Evolutionary conservation across 2,113 vertebrate genomes (phyloP), one percentile per base, ranked within the genome.

Genomic region (Recurvirostra avosetta): DNA sequence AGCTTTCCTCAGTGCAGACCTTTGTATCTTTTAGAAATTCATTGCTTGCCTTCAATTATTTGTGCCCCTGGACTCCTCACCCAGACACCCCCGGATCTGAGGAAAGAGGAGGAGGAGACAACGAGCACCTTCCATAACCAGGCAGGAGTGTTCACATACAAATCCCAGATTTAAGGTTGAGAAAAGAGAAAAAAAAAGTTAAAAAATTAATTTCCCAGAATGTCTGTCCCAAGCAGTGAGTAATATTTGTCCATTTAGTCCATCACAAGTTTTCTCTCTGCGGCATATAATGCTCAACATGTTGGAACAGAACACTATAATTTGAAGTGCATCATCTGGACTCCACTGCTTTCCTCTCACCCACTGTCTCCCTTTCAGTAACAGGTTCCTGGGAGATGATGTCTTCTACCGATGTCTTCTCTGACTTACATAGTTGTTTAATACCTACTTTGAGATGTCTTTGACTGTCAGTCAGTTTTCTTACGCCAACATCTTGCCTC

Each of bases 181-280:
- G 25, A 63, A 67, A 36, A 62, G 68, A 47, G 23, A 43, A 36
- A 40, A 77, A 77, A 4, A 90, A 11, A 5, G 27, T 56, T 23
- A 58, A n/a, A 47, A 92, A 86, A 89, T 75, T 63, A 3, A 34
- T 93, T 92, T 97, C 86, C 59, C 92, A 50, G 73, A 68, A 56
- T 26, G 8, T n/a, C 79, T 95, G 11, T 80, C 79, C 47, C 49
- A 94, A 90, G 86, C 56, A 93, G 77, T 29, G 13, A 40, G 38
- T 90, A 96, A 68, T 96, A 86, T 95, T 93, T 96, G 65, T 81
- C 65, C 75, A 45, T 96, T 78, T 92, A 96, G 49, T 85, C 80
- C 15, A 0, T 94, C 76, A 93, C 59, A 93, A 70, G 13, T 86
- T 96, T 94, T 92, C 74, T 13, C 20, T 59, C 45, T 94, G 36